Conservation (phyloP, 2,113 vertebrate species). For the Lagopus muta region DNA sequence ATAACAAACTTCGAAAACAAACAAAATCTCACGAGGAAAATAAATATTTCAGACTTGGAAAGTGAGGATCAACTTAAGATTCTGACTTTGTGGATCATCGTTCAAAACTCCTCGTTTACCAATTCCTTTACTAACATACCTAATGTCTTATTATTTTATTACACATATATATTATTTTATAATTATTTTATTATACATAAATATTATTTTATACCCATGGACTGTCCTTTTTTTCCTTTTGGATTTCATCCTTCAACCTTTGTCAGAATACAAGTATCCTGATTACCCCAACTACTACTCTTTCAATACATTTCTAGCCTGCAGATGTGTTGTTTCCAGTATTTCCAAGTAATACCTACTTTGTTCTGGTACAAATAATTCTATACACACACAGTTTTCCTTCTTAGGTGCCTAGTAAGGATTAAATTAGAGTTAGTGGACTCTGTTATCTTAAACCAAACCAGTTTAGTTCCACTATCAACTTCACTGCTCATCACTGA, state of each 20-base stretch:
- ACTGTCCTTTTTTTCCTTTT: no score
- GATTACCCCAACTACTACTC: background rate
- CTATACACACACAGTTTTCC: background rate
- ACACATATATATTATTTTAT: no score
- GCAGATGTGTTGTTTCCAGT: background rate
- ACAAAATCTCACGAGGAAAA: background rate
- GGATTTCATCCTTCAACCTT: background rate
- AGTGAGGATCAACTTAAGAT: background rate
- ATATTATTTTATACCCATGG: background rate
- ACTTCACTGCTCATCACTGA: background rate
- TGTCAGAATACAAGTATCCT: background rate
- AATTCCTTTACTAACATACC: background rate
- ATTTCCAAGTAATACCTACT: background rate
- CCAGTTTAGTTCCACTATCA: background rate
- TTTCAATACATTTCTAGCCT: background rate
- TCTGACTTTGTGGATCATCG: background rate
- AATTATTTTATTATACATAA: no score
- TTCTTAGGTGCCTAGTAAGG: background rate
- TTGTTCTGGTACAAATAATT: background rate
- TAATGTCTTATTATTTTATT: no score
- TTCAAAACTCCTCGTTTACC: background rate
- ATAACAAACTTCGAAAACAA: fast-evolving
- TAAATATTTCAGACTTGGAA: background rate
- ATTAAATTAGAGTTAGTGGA: background rate
- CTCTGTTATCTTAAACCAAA: background rate